Conservation (phyloP, 2,888 invertebrate genomes). For the Aporophyla nigra region DNA sequence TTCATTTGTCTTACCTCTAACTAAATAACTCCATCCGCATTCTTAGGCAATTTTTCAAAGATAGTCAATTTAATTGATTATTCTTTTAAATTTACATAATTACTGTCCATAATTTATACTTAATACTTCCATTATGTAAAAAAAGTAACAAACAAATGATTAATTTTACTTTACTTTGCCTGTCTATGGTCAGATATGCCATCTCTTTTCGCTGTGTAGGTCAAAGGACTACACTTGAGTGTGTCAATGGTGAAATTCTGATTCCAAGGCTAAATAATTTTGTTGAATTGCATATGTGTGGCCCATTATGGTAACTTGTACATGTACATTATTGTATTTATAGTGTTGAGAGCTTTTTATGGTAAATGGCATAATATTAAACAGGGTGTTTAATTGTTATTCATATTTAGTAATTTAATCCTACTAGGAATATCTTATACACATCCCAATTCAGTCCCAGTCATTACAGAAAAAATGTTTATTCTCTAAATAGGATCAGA, state of each 20-base stretch:
- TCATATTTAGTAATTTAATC: background rate
- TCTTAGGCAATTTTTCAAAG: background rate
- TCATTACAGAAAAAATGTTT: background rate
- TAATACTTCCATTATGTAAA: no score
- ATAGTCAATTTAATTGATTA: background rate
- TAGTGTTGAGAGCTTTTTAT: background rate
- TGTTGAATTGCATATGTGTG: conserved; percentile 30
- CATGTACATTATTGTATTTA: background rate
- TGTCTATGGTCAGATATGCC: background rate
- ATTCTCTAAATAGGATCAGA: background rate
- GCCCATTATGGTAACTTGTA: background rate
- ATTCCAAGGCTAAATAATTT: conserved; percentile 48
- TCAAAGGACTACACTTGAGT: conserved; percentile 22
- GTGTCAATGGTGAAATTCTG: conserved; percentile 46
- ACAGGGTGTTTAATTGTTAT: background rate
- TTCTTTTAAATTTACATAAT: background rate
- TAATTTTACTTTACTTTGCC: background rate
- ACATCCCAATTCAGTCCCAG: rapidly evolving
- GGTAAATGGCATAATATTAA: background rate
- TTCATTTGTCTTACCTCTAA: background rate
- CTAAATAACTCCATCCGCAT: no score
- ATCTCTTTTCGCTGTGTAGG: conserved; percentile 8
- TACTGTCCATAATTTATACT: no score
- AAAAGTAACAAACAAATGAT: background rate
- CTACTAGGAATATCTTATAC: background rate